Evolutionary conservation across 2,113 vertebrate species (phyloP).

Genomic region (Zingel zingel): DNA sequence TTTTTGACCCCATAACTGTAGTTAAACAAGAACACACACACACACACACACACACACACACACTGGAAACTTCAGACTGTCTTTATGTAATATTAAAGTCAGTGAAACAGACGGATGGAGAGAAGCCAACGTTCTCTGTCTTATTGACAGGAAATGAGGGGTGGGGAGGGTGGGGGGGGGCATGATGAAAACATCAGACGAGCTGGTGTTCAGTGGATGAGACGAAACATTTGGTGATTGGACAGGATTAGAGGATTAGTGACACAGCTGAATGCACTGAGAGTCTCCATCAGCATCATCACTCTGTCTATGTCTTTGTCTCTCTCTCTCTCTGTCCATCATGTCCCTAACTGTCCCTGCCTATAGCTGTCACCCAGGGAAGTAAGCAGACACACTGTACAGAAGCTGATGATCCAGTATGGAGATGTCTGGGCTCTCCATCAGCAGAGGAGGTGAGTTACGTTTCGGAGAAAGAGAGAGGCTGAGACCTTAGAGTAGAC

Average conservation of each 20-base stretch:
- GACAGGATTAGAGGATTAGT: slow-evolving; percentile 74
- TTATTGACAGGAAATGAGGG: slow-evolving; percentile 31
- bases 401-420: not conserved
- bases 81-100: slow-evolving; percentile 52
- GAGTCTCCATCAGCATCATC: slow-evolving; percentile 44
- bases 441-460: slow-evolving; percentile 49
- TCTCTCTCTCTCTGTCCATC: not conserved
- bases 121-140: not conserved
- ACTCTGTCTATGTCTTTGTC: not conserved
- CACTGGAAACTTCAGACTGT: not conserved
- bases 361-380: not conserved
- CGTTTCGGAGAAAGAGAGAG: not conserved
- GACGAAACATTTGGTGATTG: slow-evolving; percentile 63
- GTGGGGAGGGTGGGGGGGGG: not conserved
- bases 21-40: too few relatives aligned
- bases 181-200: slow-evolving; percentile 35
- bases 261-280: slow-evolving; percentile 44
- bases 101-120: slow-evolving; percentile 20
- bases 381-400: not conserved
- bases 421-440: not conserved
- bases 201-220: slow-evolving; percentile 55
- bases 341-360: not conserved
- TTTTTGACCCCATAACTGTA: too few relatives aligned
- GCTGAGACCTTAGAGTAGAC: too few relatives aligned
- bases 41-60: not conserved